Conservation (phyloP, 1,140 invertebrate genomes). For the Neodiprion lecontei region DNA sequence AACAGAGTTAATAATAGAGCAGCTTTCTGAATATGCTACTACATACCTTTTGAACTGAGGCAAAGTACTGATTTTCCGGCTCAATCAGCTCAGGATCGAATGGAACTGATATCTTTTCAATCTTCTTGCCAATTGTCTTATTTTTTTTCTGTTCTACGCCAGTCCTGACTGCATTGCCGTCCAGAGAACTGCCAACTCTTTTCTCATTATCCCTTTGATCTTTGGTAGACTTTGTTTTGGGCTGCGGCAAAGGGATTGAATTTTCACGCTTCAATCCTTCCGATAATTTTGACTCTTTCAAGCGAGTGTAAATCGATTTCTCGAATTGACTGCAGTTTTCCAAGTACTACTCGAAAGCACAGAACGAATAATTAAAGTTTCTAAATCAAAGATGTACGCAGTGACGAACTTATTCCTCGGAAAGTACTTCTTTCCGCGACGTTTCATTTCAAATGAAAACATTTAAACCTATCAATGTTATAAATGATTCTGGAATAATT, state of each 20-base stretch:
- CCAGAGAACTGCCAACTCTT: neutral
- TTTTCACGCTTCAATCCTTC: no score
- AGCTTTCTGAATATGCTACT: no score
- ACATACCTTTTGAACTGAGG: neutral
- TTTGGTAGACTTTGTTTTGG: neutral
- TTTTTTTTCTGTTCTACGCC: neutral
- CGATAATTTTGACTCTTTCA: neutral
- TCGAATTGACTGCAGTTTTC: neutral
- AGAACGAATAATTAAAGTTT: neutral
- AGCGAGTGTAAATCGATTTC: neutral
- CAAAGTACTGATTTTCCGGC: neutral
- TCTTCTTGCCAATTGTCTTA: neutral
- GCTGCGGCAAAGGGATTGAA: neutral
- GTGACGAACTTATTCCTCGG: neutral
- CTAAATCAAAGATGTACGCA: neutral
- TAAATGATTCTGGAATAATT: neutral
- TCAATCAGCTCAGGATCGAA: neutral
- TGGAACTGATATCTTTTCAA: neutral
- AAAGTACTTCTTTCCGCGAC: neutral
- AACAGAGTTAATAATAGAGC: no score
- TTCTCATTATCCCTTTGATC: neutral
- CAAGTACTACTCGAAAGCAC: constrained; percentile 7
- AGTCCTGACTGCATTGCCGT: neutral
- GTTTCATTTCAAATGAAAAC: neutral
- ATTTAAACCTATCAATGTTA: neutral